These are phyloP conservation scores for Chaetura pelagica DNA, from an alignment of 2,113 vertebrate genomes.

Conservation along the genomic window DNA sequence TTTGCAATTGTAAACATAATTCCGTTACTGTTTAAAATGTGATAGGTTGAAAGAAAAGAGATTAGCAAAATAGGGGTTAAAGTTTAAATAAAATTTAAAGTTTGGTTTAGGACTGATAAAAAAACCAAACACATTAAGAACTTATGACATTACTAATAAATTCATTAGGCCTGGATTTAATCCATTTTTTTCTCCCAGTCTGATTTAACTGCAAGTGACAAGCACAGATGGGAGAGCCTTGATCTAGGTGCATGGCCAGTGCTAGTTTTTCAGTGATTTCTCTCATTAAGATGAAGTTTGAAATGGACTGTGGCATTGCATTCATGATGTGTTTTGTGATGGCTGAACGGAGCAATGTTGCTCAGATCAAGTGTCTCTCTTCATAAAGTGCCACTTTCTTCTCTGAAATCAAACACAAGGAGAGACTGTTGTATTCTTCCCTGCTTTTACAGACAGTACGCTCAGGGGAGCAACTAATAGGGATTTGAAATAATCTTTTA, in stretches of 20 bases:
- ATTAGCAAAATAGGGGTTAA: not conserved
- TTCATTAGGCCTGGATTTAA: not conserved
- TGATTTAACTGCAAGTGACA: not conserved
- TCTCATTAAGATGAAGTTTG: not conserved
- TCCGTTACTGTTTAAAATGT: not conserved
- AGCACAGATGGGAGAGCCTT: not conserved
- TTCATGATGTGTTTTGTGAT: not conserved
- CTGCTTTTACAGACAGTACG: not conserved
- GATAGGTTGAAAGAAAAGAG: not conserved
- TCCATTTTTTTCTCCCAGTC: not conserved
- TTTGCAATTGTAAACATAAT: not conserved
- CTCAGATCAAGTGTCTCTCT: not conserved
- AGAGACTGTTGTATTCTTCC: not conserved
- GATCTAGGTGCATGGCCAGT: not conserved
- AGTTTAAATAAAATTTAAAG: not conserved
- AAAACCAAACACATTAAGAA: not conserved
- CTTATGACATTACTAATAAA: not conserved
- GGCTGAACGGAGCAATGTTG: not conserved
- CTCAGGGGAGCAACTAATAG: not conserved
- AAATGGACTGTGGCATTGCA: not conserved
- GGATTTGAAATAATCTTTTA: not conserved
- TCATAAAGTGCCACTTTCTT: not conserved
- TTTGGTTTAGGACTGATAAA: not conserved
- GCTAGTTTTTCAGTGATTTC: not conserved
- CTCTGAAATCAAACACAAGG: not conserved